Conservation (phyloP, 2,113 vertebrate species). For the Poecilia latipinna region DNA sequence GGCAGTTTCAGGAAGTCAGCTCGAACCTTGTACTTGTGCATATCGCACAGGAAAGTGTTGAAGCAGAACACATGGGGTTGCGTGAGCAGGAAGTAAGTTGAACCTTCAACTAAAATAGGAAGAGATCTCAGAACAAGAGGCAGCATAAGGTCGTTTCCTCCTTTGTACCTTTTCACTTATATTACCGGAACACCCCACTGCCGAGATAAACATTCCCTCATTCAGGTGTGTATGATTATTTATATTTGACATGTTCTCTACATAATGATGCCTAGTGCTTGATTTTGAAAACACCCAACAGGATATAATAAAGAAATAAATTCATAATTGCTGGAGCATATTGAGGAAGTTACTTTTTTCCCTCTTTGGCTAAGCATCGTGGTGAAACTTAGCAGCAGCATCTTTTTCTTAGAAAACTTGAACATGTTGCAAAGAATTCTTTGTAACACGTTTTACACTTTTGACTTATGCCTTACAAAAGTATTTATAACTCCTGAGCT, state of each 20-base stretch:
- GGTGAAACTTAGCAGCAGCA: conserved; percentile 2
- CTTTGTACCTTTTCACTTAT: conserved; percentile 18
- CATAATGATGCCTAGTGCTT: neutral
- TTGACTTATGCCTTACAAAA: neutral
- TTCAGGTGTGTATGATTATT: conserved; percentile 34
- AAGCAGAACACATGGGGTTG: conserved; percentile 49
- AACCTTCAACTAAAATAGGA: conserved; percentile 68
- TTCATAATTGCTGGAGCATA: conserved; percentile 4
- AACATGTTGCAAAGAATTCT: neutral
- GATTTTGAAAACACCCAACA: neutral
- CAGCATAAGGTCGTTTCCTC: conserved; percentile 43
- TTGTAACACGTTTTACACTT: too few species aligned
- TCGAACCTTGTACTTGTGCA: conserved; percentile 15
- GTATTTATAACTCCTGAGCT: neutral
- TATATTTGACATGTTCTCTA: neutral
- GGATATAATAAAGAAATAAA: conserved; percentile 4
- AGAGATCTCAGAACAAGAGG: conserved; percentile 37
- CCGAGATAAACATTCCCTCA: neutral
- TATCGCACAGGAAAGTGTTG: conserved; percentile 53
- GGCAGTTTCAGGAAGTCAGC: conserved; percentile 43
- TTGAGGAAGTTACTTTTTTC: conserved; percentile 41
- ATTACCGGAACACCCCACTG: neutral
- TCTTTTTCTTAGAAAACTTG: neutral
- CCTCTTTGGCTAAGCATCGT: conserved; percentile 15
- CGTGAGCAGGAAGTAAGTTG: conserved; percentile 73